Conservation (phyloP, 2,888 invertebrate species). For the Troides oblongomaculatus region DNA sequence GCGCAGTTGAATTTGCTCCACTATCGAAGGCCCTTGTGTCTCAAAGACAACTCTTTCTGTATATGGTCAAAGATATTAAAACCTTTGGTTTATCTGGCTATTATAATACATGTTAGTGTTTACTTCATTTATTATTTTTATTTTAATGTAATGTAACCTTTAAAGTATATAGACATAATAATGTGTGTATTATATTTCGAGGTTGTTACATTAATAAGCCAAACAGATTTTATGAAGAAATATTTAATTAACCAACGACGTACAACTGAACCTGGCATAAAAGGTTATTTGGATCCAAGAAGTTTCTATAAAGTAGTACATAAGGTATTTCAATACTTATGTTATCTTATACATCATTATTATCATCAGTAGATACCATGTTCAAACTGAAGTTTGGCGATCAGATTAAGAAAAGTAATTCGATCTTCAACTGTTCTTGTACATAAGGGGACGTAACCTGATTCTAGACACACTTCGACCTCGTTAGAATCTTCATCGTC, state of each 20-base stretch:
- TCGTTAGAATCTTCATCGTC: too few species aligned
- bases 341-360: neutral
- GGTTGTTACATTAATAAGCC: neutral
- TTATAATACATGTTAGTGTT: neutral
- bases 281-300: neutral
- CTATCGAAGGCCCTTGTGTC: constrained; percentile 1
- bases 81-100: neutral
- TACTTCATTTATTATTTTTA: neutral
- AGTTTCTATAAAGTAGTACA: neutral
- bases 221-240: neutral
- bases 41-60: constrained; percentile 6
- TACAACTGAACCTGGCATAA: neutral
- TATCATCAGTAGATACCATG: too few species aligned
- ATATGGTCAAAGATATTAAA: constrained; percentile 4
- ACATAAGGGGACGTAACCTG: too few species aligned
- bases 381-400: too few species aligned
- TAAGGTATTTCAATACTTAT: neutral
- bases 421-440: too few species aligned
- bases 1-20: constrained; percentile 1
- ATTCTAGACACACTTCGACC: too few species aligned
- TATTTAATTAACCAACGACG: neutral
- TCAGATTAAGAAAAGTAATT: too few species aligned
- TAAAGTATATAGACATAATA: neutral
- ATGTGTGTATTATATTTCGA: neutral
- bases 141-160: neutral